Conservation (phyloP, 2,888 invertebrate species). For the Phyto melanocephala region DNA sequence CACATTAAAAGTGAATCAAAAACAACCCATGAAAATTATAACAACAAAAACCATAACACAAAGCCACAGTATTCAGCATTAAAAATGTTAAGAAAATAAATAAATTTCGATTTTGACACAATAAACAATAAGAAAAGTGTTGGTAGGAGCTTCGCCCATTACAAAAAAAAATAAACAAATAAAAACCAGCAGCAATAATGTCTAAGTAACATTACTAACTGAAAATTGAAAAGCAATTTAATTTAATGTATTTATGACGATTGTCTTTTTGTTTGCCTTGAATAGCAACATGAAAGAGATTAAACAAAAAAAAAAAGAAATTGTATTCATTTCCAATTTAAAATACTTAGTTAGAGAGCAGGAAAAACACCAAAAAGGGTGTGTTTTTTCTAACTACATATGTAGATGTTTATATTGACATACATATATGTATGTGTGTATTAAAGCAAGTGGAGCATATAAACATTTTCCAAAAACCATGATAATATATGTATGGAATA, state of each 20-base stretch:
- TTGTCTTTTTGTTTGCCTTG: conserved; percentile 65
- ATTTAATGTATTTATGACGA: conserved; percentile 76
- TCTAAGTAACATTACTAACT: conserved; percentile 39
- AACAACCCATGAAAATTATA: conserved; percentile 32
- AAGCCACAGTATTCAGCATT: conserved; percentile 48
- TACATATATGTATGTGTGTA: not conserved
- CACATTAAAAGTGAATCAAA: conserved; percentile 62
- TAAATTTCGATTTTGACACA: conserved; percentile 67
- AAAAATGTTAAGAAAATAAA: conserved; percentile 51
- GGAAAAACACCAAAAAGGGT: conserved; percentile 56
- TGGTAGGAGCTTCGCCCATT: conserved; percentile 11
- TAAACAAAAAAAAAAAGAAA: conserved; percentile 29
- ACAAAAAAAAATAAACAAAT: not conserved
- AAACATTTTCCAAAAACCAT: not conserved
- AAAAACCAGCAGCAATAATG: not conserved
- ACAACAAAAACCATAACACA: conserved; percentile 43
- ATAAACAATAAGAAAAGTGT: conserved; percentile 47
- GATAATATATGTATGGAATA: not conserved
- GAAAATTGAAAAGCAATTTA: conserved; percentile 74
- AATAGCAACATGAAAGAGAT: not conserved
- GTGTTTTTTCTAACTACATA: too few relatives aligned
- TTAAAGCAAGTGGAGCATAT: too few relatives aligned
- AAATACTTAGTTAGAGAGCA: conserved; percentile 58
- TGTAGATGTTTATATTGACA: conserved; percentile 42
- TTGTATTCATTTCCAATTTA: conserved; percentile 59